Evolutionary conservation across 1,140 invertebrate species (phyloP), one percentile per base, ranked within the genome.

Genomic region (Ceratina calcarata): DNA sequence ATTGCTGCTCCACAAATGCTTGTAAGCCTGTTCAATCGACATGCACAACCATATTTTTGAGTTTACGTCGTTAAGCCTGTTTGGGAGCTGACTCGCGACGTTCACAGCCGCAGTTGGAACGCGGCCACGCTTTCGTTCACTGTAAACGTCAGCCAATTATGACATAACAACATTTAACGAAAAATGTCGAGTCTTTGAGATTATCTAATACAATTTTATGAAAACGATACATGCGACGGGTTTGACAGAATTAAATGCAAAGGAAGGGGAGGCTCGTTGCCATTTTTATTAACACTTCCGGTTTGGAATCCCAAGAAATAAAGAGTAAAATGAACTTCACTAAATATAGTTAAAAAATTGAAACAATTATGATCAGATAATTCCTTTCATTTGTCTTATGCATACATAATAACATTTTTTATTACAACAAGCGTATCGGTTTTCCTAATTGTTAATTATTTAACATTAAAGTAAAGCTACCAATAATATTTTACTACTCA

Each of bases 221-320:
- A 16, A 69, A 70, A 45, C 22, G 58, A 76, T 13, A 18, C 18
- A 22, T 15, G 4, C 0, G 27, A 58, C 16, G 10, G 12, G 3
- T 18, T 70, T 53, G 58, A 78, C 20, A 2, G 49, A 10, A 62
- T 55, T 71, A 78, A 71, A 18, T 37, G 58, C 75, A 62, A 53
- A 71, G 49, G 16, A 8, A 37, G 15, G 64, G 18, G 2, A 18
- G 18, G 12, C 37, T 16, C 3, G n/a, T 1, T 3, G 6, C 58
- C 20, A 66, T 20, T 49, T 53, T 20, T 67, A 51, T 16, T n/a
- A 20, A 51, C 15, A 16, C 12, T 32, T 32, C 27, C 27, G 27
- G 10, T 45, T 45, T 45, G 37, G 6, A 45, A 10, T 45, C 37
- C 37, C 10, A 45, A 45, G 37, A 45, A 10, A 45, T 45, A 45